Conservation (phyloP, 1,140 invertebrate genomes). For the Rhopalosiphum maidis region DNA sequence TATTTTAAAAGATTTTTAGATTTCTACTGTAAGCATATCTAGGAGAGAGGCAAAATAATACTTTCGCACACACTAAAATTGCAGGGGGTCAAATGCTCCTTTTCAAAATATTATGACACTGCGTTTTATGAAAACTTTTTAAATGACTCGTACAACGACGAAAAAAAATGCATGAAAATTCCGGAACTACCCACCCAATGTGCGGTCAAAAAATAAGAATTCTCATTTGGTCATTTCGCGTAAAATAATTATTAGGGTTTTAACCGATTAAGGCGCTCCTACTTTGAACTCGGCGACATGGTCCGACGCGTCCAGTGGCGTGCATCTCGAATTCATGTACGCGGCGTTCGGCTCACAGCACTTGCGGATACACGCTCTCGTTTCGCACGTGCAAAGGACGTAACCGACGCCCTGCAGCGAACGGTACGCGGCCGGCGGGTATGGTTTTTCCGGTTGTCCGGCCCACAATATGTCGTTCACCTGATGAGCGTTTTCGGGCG, state of each 20-base stretch:
- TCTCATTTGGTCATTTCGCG: neutral
- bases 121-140: neutral
- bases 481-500: neutral
- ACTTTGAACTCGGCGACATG: neutral
- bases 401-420: neutral
- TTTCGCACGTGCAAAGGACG: conserved; percentile 1
- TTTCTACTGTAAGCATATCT: too few species aligned
- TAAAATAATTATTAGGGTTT: neutral
- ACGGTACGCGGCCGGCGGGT: neutral
- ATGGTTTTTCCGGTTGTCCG: neutral
- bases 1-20: too few species aligned
- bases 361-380: neutral
- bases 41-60: too few species aligned
- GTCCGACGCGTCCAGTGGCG: neutral
- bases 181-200: neutral
- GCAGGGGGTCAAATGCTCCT: too few species aligned
- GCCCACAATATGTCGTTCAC: neutral
- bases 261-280: neutral
- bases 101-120: too few species aligned
- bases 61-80: too few species aligned
- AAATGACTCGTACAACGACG: neutral
- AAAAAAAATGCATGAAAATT: neutral
- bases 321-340: neutral
- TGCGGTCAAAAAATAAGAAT: neutral
- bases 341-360: neutral